These are phyloP conservation scores for Patella pellucida DNA, from an alignment of 2,888 invertebrate species.

Conservation along the genomic window DNA sequence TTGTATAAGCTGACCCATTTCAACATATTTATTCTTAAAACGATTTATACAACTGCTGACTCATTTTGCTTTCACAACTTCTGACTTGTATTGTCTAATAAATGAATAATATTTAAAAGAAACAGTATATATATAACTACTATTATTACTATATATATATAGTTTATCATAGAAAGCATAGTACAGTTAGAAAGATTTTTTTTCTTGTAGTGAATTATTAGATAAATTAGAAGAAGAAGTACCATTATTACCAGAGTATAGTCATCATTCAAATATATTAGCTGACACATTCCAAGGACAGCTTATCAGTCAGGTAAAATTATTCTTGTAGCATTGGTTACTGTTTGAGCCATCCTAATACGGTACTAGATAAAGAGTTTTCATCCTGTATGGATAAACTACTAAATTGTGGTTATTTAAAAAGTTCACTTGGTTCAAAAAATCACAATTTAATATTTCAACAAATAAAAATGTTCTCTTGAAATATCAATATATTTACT, in stretches of 20 bases:
- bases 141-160: no score
- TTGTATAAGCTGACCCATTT: no score
- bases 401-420: no score
- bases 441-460: no score
- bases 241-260: slow-evolving; percentile 36
- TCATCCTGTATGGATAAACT: no score
- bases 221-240: slow-evolving; percentile 67
- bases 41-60: background rate
- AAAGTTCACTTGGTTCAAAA: no score
- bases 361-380: background rate
- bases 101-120: background rate
- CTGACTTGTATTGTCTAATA: background rate
- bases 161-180: no score
- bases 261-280: slow-evolving; percentile 41
- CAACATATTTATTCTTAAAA: no score
- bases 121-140: no score
- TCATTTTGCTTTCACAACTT: background rate
- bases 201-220: slow-evolving; percentile 63
- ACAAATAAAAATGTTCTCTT: no score
- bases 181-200: background rate
- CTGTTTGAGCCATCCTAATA: background rate
- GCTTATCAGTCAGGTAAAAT: slow-evolving; percentile 63
- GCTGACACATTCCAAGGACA: slow-evolving; percentile 64
- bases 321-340: background rate
- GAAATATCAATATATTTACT: no score